Base-by-base conservation (phyloP, 2,888 invertebrate genomes). In the Crematogaster levior region DNA sequence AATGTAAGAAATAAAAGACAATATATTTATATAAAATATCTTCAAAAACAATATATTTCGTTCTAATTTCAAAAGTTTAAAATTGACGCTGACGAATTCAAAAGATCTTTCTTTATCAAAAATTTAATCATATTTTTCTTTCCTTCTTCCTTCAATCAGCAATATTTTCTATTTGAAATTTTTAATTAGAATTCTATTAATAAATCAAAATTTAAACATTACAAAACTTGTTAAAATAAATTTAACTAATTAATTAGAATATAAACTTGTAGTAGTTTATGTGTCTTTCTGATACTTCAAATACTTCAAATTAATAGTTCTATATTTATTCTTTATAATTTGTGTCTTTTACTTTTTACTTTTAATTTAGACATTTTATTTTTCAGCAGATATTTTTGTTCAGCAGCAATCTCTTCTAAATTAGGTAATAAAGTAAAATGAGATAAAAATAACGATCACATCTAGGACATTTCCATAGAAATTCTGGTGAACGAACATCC, bases 361-460 rank as follows among this genome's bases (percentile, higher is more conserved):
- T 21, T 63, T 27, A 34, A 60, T 46, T 48, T 18, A 7, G 4
- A 0, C 7, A 34, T 27, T 43, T 34, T 37, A 21, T 48, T 27
- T 37, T 4, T 30, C 61, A 61, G 1, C 34, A 46, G 3, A 43
- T 43, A 9, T 15, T 2, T 43, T 3, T 2, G n/a, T 37, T 34
- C 34, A 34, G 34, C 6, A 6, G 6, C 6, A 24, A 74, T 65
- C 12, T 12, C n/a, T 7, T 27, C 5, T 53, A 53, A 37, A 75
- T 75, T 75, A n/a, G n/a, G n/a, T n/a, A n/a, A n/a, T n/a, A n/a
- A n/a, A 63, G 10, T 61, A 30, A 37, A 65, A 40, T n/a, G 3
- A 37, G 15, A 30, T 3, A 24, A 53, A 66, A 65, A 21, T 53
- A 75, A 40, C 15, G 12, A 65, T 40, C 24, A 51, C 37, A 27